Evolutionary conservation across 1,140 invertebrate species (phyloP).

Genomic region (Idris sp.): DNA sequence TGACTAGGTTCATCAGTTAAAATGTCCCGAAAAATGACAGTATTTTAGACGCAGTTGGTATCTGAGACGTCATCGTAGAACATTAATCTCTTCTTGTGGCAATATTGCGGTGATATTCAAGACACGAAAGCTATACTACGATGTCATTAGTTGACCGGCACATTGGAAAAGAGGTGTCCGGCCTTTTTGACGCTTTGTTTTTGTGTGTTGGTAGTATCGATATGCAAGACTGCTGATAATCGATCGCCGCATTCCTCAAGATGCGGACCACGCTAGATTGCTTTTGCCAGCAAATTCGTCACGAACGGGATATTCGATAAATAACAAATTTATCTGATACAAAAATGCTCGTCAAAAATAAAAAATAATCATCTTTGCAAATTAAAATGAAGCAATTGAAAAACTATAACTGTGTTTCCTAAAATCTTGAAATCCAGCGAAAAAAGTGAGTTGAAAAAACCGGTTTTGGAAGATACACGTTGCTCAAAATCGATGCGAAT

Average conservation of each 20-base stretch:
- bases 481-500: constrained; percentile 48
- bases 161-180: constrained; percentile 9
- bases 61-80: constrained; percentile 46
- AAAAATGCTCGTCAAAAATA: no score
- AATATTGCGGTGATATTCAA: constrained; percentile 77
- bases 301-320: constrained; percentile 28
- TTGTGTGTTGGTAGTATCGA: constrained; percentile 68
- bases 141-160: constrained; percentile 69
- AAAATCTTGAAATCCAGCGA: constrained; percentile 25
- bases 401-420: constrained; percentile 20
- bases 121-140: constrained; percentile 73
- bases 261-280: constrained; percentile 71
- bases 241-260: constrained; percentile 75
- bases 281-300: constrained; percentile 70
- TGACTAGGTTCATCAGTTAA: constrained; percentile 10
- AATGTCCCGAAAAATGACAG: constrained; percentile 1
- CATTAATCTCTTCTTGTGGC: constrained; percentile 74
- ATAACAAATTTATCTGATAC: no score
- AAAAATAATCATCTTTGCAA: no score
- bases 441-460: constrained; percentile 41
- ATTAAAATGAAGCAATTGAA: not conserved
- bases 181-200: no score
- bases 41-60: constrained; percentile 12
- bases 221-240: constrained; percentile 75
- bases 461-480: constrained; percentile 39